Percentiles rank a stretch among this genome's conserved stretches.
Conservation (phyloP, 2,888 invertebrate genomes). For the Mythimna pallens region DNA sequence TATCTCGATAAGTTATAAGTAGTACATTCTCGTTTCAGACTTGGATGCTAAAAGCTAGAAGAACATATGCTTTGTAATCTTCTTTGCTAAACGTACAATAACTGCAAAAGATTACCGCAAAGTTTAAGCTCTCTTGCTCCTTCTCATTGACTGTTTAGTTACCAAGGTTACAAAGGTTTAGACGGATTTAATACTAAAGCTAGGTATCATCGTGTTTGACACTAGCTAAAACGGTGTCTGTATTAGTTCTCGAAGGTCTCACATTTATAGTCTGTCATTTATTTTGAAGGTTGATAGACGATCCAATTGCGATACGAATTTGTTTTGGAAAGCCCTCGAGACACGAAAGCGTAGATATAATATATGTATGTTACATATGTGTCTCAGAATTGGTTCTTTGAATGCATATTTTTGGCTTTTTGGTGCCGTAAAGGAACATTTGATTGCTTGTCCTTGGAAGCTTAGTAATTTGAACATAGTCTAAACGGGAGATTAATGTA, state of each 20-base stretch:
- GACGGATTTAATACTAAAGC: background rate
- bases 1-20: no score
- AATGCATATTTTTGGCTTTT: constrained; percentile 41
- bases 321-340: constrained; percentile 43
- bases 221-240: background rate
- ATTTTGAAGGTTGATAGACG: constrained; percentile 38
- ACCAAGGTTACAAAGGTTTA: background rate
- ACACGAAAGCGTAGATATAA: background rate
- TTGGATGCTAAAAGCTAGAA: no score
- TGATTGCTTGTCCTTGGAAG: constrained; percentile 2
- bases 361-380: background rate
- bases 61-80: no score
- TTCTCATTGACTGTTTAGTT: background rate
- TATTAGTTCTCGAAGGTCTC: background rate
- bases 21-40: no score
- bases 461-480: background rate
- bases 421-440: background rate
- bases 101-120: background rate
- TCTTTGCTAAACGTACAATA: background rate
- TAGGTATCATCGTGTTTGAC: background rate
- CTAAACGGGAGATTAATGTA: constrained; percentile 7
- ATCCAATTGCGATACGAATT: constrained; percentile 57
- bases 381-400: constrained; percentile 17
- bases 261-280: constrained; percentile 22
- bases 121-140: no score